Conservation (phyloP, 2,797 vertebrate genomes). For the Peromyscus aztecus region DNA sequence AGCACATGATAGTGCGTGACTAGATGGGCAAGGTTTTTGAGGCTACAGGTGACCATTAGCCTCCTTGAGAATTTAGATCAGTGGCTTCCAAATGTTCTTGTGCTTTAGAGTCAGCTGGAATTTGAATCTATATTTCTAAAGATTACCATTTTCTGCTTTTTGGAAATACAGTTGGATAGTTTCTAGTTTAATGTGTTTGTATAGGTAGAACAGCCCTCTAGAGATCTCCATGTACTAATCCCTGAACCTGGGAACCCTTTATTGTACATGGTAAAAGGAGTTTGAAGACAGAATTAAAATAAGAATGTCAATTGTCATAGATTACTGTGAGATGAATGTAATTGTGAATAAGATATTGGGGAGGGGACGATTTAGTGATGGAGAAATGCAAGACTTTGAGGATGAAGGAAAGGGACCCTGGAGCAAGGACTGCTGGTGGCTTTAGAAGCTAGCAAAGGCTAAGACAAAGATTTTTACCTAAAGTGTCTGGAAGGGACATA, state of each 20-base stretch:
- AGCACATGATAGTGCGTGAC: background rate
- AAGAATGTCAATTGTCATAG: background rate
- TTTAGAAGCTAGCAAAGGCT: background rate
- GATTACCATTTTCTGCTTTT: background rate
- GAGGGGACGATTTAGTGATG: background rate
- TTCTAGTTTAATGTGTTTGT: background rate
- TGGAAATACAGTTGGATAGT: background rate
- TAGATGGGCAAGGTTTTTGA: background rate
- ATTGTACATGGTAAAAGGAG: background rate
- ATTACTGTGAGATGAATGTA: background rate
- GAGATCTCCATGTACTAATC: background rate
- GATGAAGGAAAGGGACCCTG: background rate
- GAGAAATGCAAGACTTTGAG: background rate
- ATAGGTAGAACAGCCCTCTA: background rate
- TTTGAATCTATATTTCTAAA: background rate
- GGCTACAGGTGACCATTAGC: background rate
- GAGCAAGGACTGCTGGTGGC: background rate
- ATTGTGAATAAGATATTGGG: background rate
- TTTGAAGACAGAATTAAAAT: background rate
- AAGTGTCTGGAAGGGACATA: background rate
- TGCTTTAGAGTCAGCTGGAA: constrained; percentile 4
- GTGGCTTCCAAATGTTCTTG: background rate
- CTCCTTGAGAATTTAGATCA: background rate
- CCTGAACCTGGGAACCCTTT: background rate
- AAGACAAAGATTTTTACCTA: background rate